These are phyloP conservation scores for Nephila pilipes DNA, from an alignment of 1,140 invertebrate species.

Conservation along the genomic window DNA sequence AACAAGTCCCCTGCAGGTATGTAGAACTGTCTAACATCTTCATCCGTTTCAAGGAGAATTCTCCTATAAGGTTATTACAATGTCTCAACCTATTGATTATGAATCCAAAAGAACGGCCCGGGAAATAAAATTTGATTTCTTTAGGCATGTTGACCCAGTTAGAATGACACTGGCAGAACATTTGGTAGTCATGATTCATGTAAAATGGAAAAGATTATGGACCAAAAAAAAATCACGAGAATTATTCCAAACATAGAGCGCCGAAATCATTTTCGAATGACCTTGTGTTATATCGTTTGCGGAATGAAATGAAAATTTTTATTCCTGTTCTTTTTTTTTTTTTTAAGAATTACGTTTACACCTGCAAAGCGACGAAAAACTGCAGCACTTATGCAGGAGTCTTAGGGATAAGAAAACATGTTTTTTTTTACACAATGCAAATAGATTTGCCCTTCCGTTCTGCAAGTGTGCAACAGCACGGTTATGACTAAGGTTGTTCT, in stretches of 20 bases:
- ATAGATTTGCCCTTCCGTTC: slow-evolving; percentile 24
- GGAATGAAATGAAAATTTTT: background rate
- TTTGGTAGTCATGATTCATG: background rate
- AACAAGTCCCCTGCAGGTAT: background rate
- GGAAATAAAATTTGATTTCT: background rate
- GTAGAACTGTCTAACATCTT: background rate
- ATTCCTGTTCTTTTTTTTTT: background rate
- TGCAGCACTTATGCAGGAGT: background rate
- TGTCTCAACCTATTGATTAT: background rate
- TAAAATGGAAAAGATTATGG: background rate
- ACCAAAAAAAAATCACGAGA: background rate
- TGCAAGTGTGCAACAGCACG: background rate
- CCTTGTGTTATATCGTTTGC: background rate
- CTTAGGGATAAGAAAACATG: background rate
- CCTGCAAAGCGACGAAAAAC: background rate
- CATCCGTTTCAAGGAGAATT: background rate
- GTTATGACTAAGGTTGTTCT: slow-evolving; percentile 2
- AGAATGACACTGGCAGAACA: background rate
- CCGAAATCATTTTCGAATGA: background rate
- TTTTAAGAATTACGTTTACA: background rate
- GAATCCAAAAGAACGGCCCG: background rate
- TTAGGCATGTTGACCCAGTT: background rate
- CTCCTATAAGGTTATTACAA: background rate
- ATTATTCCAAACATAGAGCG: background rate
- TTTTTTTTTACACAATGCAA: background rate